Evolutionary conservation across 2,113 vertebrate genomes (phyloP).

Genomic region (Dromiciops gliroides): DNA sequence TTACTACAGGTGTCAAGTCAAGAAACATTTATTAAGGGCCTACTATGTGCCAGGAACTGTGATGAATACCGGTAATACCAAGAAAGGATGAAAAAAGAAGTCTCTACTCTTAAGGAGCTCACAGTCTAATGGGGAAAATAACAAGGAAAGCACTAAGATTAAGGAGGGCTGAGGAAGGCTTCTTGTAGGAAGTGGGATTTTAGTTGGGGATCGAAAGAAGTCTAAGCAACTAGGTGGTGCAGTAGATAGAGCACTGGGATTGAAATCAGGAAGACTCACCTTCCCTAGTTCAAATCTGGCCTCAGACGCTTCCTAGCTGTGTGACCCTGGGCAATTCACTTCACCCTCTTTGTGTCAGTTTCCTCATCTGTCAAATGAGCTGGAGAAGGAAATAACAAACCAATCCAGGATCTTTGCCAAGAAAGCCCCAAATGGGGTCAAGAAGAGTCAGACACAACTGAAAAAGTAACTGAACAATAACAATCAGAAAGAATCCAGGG

Average conservation of each 20-base stretch:
- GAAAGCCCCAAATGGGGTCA: background rate
- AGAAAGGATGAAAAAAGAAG: background rate
- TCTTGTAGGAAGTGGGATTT: background rate
- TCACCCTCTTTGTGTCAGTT: background rate
- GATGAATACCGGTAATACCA: too few species aligned
- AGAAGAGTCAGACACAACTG: background rate
- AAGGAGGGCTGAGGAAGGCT: background rate
- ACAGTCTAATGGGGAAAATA: background rate
- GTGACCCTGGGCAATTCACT: background rate
- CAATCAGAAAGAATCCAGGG: background rate
- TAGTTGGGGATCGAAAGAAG: background rate
- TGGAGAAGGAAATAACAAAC: background rate
- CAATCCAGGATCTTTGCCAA: background rate
- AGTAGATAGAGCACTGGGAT: too few species aligned
- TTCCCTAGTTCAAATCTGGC: too few species aligned
- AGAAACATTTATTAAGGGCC: background rate
- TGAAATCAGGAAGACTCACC: too few species aligned
- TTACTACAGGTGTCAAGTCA: background rate
- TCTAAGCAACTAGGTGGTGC: too few species aligned
- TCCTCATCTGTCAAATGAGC: background rate
- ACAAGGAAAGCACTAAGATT: background rate
- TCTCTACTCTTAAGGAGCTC: background rate
- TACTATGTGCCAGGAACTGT: too few species aligned
- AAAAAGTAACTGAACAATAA: background rate
- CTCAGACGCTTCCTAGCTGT: too few species aligned